Evolutionary conservation across 1,140 invertebrate genomes (phyloP), one percentile per base, ranked within the genome.

Genomic region (Batillaria attramentaria): DNA sequence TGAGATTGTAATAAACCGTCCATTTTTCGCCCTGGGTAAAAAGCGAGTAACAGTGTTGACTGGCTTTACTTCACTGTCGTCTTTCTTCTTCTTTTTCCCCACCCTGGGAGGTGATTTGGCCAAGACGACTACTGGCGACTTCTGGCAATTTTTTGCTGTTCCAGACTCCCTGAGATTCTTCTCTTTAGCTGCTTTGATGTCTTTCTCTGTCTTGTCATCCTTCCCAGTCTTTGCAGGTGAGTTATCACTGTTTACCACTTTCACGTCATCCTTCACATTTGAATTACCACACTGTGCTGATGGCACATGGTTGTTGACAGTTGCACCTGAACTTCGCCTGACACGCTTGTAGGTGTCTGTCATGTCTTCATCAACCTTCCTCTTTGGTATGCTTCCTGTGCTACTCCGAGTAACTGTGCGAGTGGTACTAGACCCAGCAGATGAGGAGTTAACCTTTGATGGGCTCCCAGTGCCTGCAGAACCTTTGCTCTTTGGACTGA

Each of bases 341-440:
- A n/a, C 39, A 62, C 54, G 60, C 37, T 62, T 75, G 5, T 16
- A 28, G 57, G n/a, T 62, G 31, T 24, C 33, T 41, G 73, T 70
- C 24, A 8, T 46, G 24, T 31, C 28, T 41, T 75, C 73, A 2
- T 65, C 73, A n/a, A 41, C 5, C 31, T 42, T 75, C 62, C 73
- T 33, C 54, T 75, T 75, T 20, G 57, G 37, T 28, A 24, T 39
- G 16, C 57, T 39, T 33, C 73, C 73, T 75, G 73, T 75, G 28
- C 33, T 18, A 57, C 73, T 75, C 37, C 73, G 73, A 62, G 73
- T 75, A 18, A 65, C 73, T 39, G 57, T 39, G 57, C 73, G 73
- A 33, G 54, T 41, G 18, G 24, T 13, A n/a, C n/a, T 28, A 8
- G 57, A 18, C n/a, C 24, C 33, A n/a, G 33, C 24, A 5, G 54